These are phyloP conservation scores for Syngnathus floridae DNA, from an alignment of 2,113 vertebrate genomes.

Conservation along the genomic window DNA sequence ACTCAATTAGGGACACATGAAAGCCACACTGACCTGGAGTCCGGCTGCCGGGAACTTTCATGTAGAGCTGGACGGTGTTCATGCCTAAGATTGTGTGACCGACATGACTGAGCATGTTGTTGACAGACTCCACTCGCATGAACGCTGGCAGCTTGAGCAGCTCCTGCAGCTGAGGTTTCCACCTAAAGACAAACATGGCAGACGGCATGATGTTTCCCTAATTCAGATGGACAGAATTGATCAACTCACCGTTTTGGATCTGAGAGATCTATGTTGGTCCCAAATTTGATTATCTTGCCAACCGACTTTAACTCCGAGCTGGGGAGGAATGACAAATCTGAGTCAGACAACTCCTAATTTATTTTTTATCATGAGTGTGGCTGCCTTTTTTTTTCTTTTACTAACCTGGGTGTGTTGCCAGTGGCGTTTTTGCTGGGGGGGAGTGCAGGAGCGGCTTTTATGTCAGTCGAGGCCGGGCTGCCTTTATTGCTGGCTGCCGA, in stretches of 20 bases:
- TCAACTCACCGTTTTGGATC: constrained; percentile 81
- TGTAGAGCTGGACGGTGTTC: constrained; percentile 95
- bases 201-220: background rate
- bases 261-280: constrained; percentile 90
- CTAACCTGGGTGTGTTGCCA: constrained; percentile 43
- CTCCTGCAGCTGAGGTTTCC: constrained; percentile 91
- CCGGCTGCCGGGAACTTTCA: constrained; percentile 91
- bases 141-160: constrained; percentile 89
- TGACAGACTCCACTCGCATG: constrained; percentile 87
- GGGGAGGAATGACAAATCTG: constrained; percentile 5
- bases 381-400: background rate
- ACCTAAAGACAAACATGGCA: constrained; percentile 60
- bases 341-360: background rate
- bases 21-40: constrained; percentile 75
- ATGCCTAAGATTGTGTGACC: constrained; percentile 93
- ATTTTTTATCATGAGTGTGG: background rate
- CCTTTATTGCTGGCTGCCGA: constrained; percentile 30
- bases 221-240: background rate
- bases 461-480: constrained; percentile 1
- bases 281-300: constrained; percentile 86
- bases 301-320: constrained; percentile 75
- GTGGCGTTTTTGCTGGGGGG: constrained; percentile 23
- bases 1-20: background rate
- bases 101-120: constrained; percentile 92
- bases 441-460: constrained; percentile 28